Conservation (phyloP, 2,797 vertebrate genomes). For the Austrolebias charrua region DNA sequence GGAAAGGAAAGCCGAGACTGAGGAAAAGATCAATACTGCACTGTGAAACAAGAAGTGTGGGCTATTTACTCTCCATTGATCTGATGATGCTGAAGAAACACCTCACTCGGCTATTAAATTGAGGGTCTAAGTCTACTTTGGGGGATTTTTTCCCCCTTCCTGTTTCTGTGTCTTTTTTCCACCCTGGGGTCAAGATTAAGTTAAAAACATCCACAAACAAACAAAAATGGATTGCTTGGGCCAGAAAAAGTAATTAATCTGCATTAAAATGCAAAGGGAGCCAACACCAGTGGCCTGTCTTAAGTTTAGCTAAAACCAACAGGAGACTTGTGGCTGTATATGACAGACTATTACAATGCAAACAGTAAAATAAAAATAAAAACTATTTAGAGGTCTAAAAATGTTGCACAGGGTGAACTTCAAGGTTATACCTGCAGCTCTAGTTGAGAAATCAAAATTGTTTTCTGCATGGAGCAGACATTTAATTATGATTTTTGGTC, state of each 20-base stretch:
- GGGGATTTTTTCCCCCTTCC: conserved; percentile 59
- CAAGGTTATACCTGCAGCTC: conserved; percentile 4
- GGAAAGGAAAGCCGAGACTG: conserved; percentile 92
- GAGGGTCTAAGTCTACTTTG: conserved; percentile 93
- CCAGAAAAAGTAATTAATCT: conserved; percentile 85
- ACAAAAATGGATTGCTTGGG: conserved; percentile 83
- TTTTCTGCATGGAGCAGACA: neutral
- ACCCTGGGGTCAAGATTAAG: conserved; percentile 86
- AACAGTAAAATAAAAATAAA: conserved; percentile 48
- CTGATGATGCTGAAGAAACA: conserved; percentile 99
- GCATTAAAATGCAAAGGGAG: conserved; percentile 80
- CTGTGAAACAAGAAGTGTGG: conserved; percentile 98
- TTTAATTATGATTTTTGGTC: neutral
- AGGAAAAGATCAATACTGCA: conserved; percentile 98
- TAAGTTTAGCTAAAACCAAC: conserved; percentile 61
- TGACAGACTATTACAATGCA: conserved; percentile 53
- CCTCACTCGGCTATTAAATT: conserved; percentile 98
- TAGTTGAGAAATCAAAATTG: conserved; percentile 7
- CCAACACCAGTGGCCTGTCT: conserved; percentile 62
- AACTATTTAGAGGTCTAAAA: conserved; percentile 26
- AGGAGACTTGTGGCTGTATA: conserved; percentile 49
- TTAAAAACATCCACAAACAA: conserved; percentile 86
- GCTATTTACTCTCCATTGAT: conserved; percentile 99
- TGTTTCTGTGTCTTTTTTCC: conserved; percentile 54
- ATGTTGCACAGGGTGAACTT: conserved; percentile 10